Evolutionary conservation across 2,888 invertebrate genomes (phyloP).

Genomic region (Leuctra nigra): DNA sequence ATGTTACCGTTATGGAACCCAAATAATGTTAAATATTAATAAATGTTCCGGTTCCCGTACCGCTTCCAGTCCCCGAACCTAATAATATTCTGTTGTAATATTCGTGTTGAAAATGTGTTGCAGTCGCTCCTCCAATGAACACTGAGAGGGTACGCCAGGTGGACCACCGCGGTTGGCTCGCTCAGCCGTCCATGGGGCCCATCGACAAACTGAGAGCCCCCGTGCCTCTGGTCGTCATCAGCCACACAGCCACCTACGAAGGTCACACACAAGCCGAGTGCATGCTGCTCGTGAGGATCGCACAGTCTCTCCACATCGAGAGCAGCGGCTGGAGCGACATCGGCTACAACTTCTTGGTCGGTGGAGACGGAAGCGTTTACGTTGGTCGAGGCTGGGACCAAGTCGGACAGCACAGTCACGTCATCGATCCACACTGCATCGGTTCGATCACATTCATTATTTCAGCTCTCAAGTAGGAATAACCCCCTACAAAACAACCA

Average conservation of each 20-base stretch:
- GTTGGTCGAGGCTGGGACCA: slow-evolving; percentile 68
- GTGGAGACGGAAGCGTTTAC: slow-evolving; percentile 69
- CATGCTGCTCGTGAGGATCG: slow-evolving; percentile 38
- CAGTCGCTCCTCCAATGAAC: too few relatives aligned
- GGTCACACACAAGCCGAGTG: slow-evolving; percentile 47
- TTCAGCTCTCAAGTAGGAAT: too few relatives aligned
- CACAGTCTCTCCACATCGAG: slow-evolving; percentile 65
- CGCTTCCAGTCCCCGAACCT: too few relatives aligned
- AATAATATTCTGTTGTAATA: too few relatives aligned
- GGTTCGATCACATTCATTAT: slow-evolving; percentile 38
- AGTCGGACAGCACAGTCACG: slow-evolving; percentile 62
- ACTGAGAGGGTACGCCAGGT: too few relatives aligned
- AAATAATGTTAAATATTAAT: too few relatives aligned
- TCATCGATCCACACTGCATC: slow-evolving; percentile 56
- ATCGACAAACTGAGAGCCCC: slow-evolving; percentile 33
- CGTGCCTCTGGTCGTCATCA: slow-evolving; percentile 32
- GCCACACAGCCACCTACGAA: slow-evolving; percentile 57
- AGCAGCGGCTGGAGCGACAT: slow-evolving; percentile 59
- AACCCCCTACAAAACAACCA: too few relatives aligned
- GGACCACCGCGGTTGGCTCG: slow-evolving; percentile 70
- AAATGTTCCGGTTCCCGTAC: too few relatives aligned
- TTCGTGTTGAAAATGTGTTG: too few relatives aligned
- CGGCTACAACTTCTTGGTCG: slow-evolving; percentile 70
- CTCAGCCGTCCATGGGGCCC: slow-evolving; percentile 46
- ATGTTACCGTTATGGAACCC: too few relatives aligned